A percentile compares a stretch with the other conserved stretches of the same genome.
Conservation (phyloP, 35 echinoderm and acorn worm genomes). For the Lytechinus variegatus region DNA sequence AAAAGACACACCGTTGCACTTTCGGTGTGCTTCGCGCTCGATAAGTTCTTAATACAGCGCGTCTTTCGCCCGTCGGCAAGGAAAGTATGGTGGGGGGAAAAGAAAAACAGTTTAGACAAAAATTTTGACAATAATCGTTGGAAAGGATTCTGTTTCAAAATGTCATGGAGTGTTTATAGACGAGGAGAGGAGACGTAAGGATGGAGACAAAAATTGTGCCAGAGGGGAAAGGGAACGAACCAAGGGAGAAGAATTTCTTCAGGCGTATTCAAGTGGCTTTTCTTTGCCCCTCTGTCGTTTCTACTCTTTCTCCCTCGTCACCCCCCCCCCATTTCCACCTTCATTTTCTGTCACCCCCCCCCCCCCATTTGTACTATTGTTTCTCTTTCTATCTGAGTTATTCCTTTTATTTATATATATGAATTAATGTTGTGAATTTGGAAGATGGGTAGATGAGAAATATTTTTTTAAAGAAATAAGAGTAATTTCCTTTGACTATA, state of each 20-base stretch:
- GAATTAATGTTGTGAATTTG: too few species aligned
- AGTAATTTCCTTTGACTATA: too few species aligned
- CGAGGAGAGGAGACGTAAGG: neutral
- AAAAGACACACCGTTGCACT: constrained; percentile 10
- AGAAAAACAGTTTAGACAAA: constrained; percentile 19
- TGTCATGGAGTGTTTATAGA: neutral
- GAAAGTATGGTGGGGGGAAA: neutral
- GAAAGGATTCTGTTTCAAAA: constrained; percentile 13
- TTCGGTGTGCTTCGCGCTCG: constrained; percentile 26
- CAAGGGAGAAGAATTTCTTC: neutral
- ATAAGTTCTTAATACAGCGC: constrained; percentile 24
- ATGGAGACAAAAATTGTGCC: neutral
- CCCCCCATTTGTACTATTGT: neutral
- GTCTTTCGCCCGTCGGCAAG: neutral
- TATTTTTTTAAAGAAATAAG: too few species aligned
- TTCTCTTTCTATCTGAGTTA: neutral
- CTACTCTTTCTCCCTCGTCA: neutral
- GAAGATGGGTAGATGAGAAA: too few species aligned
- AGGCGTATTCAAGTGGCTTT: neutral
- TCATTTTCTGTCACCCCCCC: neutral
- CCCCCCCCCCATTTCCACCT: neutral
- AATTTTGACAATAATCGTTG: neutral
- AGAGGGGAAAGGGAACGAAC: neutral
- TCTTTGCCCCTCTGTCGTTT: neutral
- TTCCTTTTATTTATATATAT: too few species aligned